Conservation (phyloP, 1,140 invertebrate genomes). For the Harlomillsia oculata region DNA sequence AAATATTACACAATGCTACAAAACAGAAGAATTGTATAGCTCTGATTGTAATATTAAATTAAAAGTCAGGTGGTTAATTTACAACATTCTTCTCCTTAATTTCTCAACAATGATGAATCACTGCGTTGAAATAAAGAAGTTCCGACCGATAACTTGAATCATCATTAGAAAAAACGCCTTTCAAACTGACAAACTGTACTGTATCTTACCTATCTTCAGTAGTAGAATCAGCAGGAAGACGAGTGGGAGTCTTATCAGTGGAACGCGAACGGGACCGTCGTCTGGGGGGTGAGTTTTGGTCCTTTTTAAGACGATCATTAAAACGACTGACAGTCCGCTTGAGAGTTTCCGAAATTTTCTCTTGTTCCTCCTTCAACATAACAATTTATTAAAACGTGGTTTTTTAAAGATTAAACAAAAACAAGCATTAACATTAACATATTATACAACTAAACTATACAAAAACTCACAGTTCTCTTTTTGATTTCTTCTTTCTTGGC, state of each 20-base stretch:
- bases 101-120: not conserved
- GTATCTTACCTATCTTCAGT: no score
- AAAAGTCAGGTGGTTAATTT: constrained; percentile 10
- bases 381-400: constrained; percentile 2
- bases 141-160: constrained; percentile 15
- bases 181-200: not conserved
- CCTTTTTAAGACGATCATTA: constrained; percentile 25
- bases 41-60: not conserved
- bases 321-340: constrained; percentile 39
- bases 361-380: constrained; percentile 51
- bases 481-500: constrained; percentile 95
- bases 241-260: constrained; percentile 6
- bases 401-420: constrained; percentile 1
- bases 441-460: not conserved
- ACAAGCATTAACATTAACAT: not conserved
- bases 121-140: not conserved
- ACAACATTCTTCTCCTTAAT: constrained; percentile 1
- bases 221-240: no score
- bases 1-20: constrained; percentile 5
- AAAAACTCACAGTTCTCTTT: constrained; percentile 55
- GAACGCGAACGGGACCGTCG: constrained; percentile 25
- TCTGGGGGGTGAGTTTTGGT: constrained; percentile 27
- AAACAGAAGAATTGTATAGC: constrained; percentile 14
- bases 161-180: constrained; percentile 2
- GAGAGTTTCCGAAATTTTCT: constrained; percentile 53